Evolutionary conservation across 2,113 vertebrate species (phyloP).

Genomic region (Coreoperca whiteheadi): DNA sequence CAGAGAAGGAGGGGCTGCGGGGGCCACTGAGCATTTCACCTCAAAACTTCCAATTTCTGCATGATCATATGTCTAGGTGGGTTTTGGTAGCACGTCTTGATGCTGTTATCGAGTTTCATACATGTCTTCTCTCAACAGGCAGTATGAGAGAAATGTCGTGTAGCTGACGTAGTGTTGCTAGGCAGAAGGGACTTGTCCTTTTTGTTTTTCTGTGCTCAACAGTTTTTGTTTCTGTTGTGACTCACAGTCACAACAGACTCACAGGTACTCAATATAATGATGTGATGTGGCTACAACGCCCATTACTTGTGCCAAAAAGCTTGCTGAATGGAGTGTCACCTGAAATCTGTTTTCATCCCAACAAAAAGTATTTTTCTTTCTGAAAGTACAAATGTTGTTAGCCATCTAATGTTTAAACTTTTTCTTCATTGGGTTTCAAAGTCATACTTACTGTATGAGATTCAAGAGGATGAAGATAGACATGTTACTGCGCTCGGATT

Average conservation of each 20-base stretch:
- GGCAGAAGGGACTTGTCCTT: background rate
- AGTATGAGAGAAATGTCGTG: background rate
- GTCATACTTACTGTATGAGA: too few species aligned
- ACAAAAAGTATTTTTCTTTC: background rate
- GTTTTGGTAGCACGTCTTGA: background rate
- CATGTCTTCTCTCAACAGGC: background rate
- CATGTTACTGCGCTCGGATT: background rate
- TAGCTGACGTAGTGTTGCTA: background rate
- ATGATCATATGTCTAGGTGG: background rate
- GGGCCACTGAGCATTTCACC: background rate
- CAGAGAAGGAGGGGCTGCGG: background rate
- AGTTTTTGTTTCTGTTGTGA: slow-evolving; percentile 52
- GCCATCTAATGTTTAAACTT: background rate
- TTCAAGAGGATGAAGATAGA: background rate
- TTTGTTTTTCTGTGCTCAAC: slow-evolving; percentile 3
- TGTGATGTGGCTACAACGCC: slow-evolving; percentile 6
- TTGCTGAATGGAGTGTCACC: too few species aligned
- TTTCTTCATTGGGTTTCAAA: background rate
- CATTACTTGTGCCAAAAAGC: background rate
- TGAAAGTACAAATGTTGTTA: background rate
- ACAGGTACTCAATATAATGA: background rate
- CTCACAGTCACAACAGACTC: slow-evolving; percentile 29
- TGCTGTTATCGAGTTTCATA: background rate
- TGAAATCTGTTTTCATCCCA: background rate
- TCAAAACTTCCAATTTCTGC: background rate